Percentiles rank a stretch among this genome's conserved stretches.
Evolutionary conservation across 2,888 invertebrate species (phyloP).

Genomic region (Bombylius major): DNA sequence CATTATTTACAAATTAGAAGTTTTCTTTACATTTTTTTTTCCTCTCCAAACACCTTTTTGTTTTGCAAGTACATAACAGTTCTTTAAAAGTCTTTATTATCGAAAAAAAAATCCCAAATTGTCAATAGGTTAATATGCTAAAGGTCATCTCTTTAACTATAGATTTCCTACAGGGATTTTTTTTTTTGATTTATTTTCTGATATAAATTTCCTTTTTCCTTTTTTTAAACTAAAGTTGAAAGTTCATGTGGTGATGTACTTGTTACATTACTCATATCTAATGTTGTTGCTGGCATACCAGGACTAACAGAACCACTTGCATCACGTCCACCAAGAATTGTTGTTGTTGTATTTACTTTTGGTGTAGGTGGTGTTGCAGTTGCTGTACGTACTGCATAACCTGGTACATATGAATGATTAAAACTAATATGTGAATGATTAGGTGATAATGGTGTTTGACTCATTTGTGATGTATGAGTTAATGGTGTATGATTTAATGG

Average conservation of each 20-base stretch:
- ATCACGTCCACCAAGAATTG: conserved; percentile 28
- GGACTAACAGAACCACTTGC: conserved; percentile 52
- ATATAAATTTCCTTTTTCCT: not conserved
- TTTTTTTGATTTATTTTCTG: not conserved
- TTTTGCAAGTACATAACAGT: too few species aligned
- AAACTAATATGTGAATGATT: conserved; percentile 38
- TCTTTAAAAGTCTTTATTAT: too few species aligned
- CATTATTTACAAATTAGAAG: too few species aligned
- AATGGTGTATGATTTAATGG: conserved; percentile 17
- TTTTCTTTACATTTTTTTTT: too few species aligned
- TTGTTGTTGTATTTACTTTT: conserved; percentile 22
- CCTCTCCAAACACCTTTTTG: too few species aligned
- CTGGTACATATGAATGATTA: conserved; percentile 28
- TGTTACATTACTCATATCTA: conserved; percentile 50
- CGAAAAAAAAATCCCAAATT: too few species aligned
- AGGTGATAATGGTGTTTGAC: conserved; percentile 33
- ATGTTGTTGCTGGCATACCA: conserved; percentile 40
- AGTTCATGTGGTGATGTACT: conserved; percentile 53
- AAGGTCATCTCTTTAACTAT: too few species aligned
- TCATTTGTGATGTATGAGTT: conserved; percentile 18
- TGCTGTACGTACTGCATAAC: conserved; percentile 30
- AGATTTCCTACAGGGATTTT: not conserved
- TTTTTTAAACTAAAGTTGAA: conserved; percentile 49
- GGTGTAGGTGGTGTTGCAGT: conserved; percentile 37
- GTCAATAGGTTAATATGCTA: too few species aligned